A percentile compares a stretch with the other conserved stretches of the same genome.
These are phyloP conservation scores for Drosophila neutralis DNA, from an alignment of 2,888 invertebrate genomes.

Conservation along the genomic window DNA sequence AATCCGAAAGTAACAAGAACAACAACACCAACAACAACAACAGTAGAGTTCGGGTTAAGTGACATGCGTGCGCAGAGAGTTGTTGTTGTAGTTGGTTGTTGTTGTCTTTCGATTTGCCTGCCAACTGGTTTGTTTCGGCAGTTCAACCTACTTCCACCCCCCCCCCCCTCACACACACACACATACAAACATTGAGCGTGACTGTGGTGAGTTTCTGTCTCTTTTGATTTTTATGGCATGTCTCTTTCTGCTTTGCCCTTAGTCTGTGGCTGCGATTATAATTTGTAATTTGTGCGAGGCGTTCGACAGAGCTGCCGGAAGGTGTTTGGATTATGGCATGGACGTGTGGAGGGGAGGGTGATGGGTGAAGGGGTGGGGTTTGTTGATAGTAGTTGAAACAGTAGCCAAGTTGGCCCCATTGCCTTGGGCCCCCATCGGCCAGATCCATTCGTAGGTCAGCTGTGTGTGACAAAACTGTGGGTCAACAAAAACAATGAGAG, in stretches of 20 bases:
- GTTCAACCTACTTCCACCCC: not conserved
- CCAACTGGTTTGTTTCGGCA: constrained; percentile 58
- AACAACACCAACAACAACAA: constrained; percentile 1
- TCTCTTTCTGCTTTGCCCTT: constrained; percentile 27
- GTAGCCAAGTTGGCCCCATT: constrained; percentile 37
- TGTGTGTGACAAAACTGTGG: constrained; percentile 64
- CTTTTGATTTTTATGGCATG: constrained; percentile 58
- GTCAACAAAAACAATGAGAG: constrained; percentile 68
- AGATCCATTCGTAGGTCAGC: constrained; percentile 49
- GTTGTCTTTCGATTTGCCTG: constrained; percentile 65
- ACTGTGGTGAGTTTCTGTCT: constrained; percentile 59
- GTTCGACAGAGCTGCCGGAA: constrained; percentile 18
- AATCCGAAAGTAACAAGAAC: not conserved
- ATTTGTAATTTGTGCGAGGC: constrained; percentile 49
- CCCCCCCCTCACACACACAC: not conserved
- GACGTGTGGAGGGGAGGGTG: not conserved
- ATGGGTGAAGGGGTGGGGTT: too few relatives aligned
- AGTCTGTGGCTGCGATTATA: constrained; percentile 39
- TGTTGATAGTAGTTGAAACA: constrained; percentile 2
- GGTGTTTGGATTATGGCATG: constrained; percentile 7
- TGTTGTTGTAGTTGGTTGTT: constrained; percentile 48
- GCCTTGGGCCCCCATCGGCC: constrained; percentile 12
- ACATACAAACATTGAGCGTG: not conserved
- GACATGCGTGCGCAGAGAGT: constrained; percentile 63
- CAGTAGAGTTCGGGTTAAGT: constrained; percentile 39